A percentile compares a stretch with the other conserved stretches of the same genome.
Evolutionary conservation across 2,797 vertebrate genomes (phyloP).

Genomic region (Periophthalmus magnuspinnatus): DNA sequence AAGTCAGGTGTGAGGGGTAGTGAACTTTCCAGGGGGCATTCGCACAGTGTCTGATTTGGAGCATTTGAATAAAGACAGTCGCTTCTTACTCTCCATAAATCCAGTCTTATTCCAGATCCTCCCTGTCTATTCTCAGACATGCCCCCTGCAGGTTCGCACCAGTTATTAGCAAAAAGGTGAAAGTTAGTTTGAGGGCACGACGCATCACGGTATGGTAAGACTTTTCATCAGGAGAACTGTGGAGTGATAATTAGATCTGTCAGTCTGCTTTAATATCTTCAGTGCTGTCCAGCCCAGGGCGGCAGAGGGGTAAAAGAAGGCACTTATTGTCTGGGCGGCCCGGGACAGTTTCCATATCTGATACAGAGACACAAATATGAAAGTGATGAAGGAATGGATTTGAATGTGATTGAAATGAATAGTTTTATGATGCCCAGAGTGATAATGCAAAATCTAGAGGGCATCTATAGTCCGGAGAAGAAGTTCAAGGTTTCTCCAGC

Average conservation of each 20-base stretch:
- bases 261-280: slow-evolving; percentile 68
- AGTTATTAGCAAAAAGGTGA: slow-evolving; percentile 66
- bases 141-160: slow-evolving; percentile 57
- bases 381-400: slow-evolving; percentile 56
- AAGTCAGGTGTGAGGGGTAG: slow-evolving; percentile 20
- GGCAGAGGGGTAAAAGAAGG: slow-evolving; percentile 57
- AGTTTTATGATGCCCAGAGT: neutral
- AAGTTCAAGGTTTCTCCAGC: neutral
- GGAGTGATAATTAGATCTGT: slow-evolving; percentile 77
- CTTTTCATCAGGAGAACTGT: slow-evolving; percentile 60
- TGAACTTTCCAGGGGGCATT: slow-evolving; percentile 33
- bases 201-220: slow-evolving; percentile 49
- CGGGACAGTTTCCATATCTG: slow-evolving; percentile 23
- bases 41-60: slow-evolving; percentile 33
- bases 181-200: slow-evolving; percentile 64
- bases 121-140: slow-evolving; percentile 54
- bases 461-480: neutral
- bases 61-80: slow-evolving; percentile 44
- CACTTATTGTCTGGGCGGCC: slow-evolving; percentile 54
- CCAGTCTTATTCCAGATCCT: slow-evolving; percentile 56
- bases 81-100: slow-evolving; percentile 49
- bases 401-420: slow-evolving; percentile 12
- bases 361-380: slow-evolving; percentile 44
- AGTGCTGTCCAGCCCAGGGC: slow-evolving; percentile 32
- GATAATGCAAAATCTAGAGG: neutral